Base-by-base conservation (phyloP, 2,113 vertebrate genomes). In the Cyanocitta stelleri region DNA sequence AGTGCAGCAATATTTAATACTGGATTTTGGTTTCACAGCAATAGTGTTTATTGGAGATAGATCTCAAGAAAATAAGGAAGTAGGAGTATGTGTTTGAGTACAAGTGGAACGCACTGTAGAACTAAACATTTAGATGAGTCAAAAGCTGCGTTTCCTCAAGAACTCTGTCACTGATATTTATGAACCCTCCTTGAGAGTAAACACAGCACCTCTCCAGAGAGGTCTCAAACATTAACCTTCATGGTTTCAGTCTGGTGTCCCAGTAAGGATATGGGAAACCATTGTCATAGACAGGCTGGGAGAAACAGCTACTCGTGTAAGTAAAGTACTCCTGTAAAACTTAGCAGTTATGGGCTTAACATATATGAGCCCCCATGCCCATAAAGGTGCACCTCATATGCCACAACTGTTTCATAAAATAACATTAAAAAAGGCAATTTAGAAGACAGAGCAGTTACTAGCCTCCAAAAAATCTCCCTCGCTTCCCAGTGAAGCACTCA, bases 191-290 rank as follows among this genome's bases (percentile, higher is more conserved):
- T 93, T 71, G 80, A 93, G 95, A 96, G 94, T 91, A 96, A 97
- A 98, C 91, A 96, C 58, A 97, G 95, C 71, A 90, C 20, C 88
- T 19, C 92, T 96, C 84, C 83, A 86, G 95, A 97, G 97, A 95
- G 41, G 49, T 79, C 92, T 87, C 94, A 86, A 96, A 87, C 90
- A 75, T 95, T 61, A 97, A 52, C 82, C 89, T 89, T 93, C 52
- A 16, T 5, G 67, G 89, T 92, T 94, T 20, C 29, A 96, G 96
- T 72, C 94, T 85, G 90, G 69, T 93, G 88, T 97, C 94, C 93
- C 93, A 95, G 95, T 72, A 96, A 97, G 95, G 84, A 97, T 69
- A 96, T 59, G 92, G 88, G 94, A 97, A 98, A 95, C 69, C 85
- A 90, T 35, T 75, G 83, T 89, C 96, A 95, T 90, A 83, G 92